Evolutionary conservation across 2,888 invertebrate genomes (phyloP).

Genomic region (Chorisops tibialis): DNA sequence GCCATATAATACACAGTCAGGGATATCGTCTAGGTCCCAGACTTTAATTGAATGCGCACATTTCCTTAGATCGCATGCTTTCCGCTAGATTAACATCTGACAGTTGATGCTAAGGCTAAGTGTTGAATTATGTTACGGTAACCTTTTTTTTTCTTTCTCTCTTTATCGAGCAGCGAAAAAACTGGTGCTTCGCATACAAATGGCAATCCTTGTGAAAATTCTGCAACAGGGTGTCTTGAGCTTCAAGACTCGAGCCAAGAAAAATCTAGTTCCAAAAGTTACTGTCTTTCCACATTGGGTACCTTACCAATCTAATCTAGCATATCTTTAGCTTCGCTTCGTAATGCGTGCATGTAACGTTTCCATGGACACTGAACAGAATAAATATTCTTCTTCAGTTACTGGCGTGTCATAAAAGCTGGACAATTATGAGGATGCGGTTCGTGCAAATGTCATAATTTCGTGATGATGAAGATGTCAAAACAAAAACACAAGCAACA

Average conservation of each 20-base stretch:
- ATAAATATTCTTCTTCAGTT: not conserved
- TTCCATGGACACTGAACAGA: conserved; percentile 6
- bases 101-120: conserved; percentile 33
- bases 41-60: conserved; percentile 32
- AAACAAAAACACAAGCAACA: conserved; percentile 2
- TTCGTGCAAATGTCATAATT: conserved; percentile 26
- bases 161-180: not conserved
- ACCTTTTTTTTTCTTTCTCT: too few relatives aligned
- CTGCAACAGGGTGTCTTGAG: too few relatives aligned
- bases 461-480: conserved; percentile 20
- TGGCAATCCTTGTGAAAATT: too few relatives aligned
- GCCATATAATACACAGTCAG: not conserved
- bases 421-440: not conserved
- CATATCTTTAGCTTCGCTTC: too few relatives aligned
- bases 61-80: conserved; percentile 36
- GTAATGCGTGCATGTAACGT: conserved; percentile 18
- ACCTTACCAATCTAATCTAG: too few relatives aligned
- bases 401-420: too few relatives aligned
- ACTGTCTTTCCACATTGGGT: too few relatives aligned
- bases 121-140: conserved; percentile 34
- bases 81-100: conserved; percentile 38
- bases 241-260: too few relatives aligned
- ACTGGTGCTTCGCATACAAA: not conserved
- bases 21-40: conserved; percentile 5
- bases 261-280: too few relatives aligned